Base-by-base conservation (phyloP, 2,888 invertebrate species). In the Drosophila lutescens region DNA sequence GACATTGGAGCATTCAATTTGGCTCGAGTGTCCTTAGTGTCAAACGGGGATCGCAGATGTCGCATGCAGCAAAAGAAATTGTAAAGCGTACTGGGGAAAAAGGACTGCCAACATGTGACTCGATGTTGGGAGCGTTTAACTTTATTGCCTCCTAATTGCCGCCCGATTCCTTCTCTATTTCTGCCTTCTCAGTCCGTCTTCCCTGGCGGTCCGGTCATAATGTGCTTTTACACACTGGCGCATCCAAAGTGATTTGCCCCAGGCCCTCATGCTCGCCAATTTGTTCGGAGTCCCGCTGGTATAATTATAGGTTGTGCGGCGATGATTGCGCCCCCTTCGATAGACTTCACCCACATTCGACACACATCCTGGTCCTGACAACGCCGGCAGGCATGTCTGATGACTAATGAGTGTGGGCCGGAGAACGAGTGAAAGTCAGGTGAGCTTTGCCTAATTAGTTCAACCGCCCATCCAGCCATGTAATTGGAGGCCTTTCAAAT, bases 61-160 rank as follows among this genome's bases (percentile, higher is more conserved):
- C 88, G 83, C 86, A 60, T 50, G 57, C 86, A 82, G 83, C 50
- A 53, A 46, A 36, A 23, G 44, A 40, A 34, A 26, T 12, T 13
- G 15, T 30, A 44, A 30, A n/a, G 10, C 20, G 6, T 8, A 23
- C 32, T 12, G 12, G 17, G 40, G 34, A 20, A 41, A 51, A 70
- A 57, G 61, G 53, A 20, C 65, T 68, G 51, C 51, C 65, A 49
- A 67, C 72, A 20, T 50, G 51, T 49, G 38, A 57, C 36, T 38
- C 43, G 54, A 47, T 62, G 66, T 63, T 13, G 34, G 67, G 57
- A 74, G 74, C 70, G 69, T 72, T 79, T 76, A 68, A 85, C 74
- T 79, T 86, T 76, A 85, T 89, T 83, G 88, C 71, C 79, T 82
- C 83, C 88, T 89, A 86, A 86, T 86, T 89, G 86, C 78, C 69